Evolutionary conservation across 2,113 vertebrate genomes (phyloP).

Genomic region (Corapipo altera): DNA sequence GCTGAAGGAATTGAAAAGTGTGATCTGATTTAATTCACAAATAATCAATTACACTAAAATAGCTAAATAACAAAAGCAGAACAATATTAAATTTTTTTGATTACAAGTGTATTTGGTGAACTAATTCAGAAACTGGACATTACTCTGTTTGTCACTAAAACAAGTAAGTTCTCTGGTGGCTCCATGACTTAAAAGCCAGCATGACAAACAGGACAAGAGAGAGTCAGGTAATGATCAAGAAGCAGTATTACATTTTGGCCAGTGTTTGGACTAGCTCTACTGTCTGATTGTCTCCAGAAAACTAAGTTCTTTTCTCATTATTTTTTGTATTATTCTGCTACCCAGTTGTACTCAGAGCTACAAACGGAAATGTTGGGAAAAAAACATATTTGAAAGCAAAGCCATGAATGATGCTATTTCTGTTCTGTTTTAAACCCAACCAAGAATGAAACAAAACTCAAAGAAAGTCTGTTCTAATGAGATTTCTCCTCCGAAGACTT

Average conservation of each 20-base stretch:
- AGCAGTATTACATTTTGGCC: background rate
- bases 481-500: slow-evolving; percentile 4
- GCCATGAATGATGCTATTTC: background rate
- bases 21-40: background rate
- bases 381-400: background rate
- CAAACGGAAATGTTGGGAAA: background rate
- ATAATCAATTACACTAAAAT: background rate
- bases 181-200: background rate
- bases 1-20: background rate
- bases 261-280: background rate
- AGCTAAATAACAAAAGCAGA: background rate
- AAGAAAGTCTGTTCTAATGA: background rate
- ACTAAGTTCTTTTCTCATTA: background rate
- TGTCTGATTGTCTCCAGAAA: background rate
- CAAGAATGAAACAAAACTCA: slow-evolving; percentile 2
- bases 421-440: slow-evolving; percentile 2
- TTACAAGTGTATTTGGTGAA: background rate
- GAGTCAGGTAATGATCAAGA: background rate
- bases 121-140: background rate
- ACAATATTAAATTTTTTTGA: background rate
- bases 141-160: background rate
- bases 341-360: background rate
- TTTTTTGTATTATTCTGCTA: background rate
- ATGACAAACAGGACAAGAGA: background rate
- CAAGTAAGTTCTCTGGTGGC: background rate